Evolutionary conservation across 1,140 invertebrate genomes (phyloP), one percentile per base, ranked within the genome.

Genomic region (Aphaenogaster ashmeadi): DNA sequence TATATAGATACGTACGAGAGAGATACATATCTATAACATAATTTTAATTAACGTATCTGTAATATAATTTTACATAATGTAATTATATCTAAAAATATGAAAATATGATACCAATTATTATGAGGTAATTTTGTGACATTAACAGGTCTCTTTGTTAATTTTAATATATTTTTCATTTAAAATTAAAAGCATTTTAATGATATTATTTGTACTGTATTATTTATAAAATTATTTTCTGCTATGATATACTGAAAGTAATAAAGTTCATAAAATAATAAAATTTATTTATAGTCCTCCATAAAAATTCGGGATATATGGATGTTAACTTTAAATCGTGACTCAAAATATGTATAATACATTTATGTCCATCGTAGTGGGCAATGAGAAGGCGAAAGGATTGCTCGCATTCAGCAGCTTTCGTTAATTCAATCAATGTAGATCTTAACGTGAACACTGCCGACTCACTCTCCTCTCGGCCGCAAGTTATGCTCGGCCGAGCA

Each of bases 381-480:
- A 21, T 54, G 47, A 9, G 1, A 33, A 79, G 27, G 11, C 2
- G 5, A 79, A 36, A n/a, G 6, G 11, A 36, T 52, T 15, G 62
- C 11, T 13, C 15, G 15, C 33, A 13, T 41, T n/a, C 11, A 69
- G 36, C 36, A 41, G 21, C 18, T 44, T 64, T 54, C 47, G 78
- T 80, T 69, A 56, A 71, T 81, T 81, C 36, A 81, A 81, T 81
- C 47, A 41, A 69, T 52, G 47, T 67, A 54, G 47, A 69, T 81
- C 64, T 81, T 71, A 81, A 69, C 50, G 38, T 7, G 64, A 69
- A 69, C 64, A 81, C 7, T 2, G 18, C 4, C 47, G 36, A 71
- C 47, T 64, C 77, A 18, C 7, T 21, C 47, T 41, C 13, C 21
- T 54, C 62, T 27, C 27, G 27, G 36, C 9, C 44, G 36, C 79